phyloP scores from a whole-genome alignment of 2,113 vertebrate species.

The Protomyctophum bolini region DNA sequence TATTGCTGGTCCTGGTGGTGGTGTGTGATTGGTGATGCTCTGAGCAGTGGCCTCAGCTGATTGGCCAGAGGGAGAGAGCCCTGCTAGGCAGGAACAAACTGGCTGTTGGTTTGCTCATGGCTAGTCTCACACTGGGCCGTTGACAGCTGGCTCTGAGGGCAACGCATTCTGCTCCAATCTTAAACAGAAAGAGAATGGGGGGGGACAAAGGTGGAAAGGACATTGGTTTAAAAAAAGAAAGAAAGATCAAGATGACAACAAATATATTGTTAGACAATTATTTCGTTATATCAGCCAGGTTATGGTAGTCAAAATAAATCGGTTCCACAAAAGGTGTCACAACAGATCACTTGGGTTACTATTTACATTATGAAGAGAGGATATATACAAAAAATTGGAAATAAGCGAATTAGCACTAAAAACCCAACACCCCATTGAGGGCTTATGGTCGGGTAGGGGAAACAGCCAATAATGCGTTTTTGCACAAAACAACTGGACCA shows the following conservation, averaged over 20 bases:
- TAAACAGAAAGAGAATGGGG: neutral
- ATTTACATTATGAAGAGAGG: too few relatives aligned
- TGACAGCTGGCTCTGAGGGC: conserved; percentile 83
- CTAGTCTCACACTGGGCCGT: conserved; percentile 90
- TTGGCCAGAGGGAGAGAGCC: conserved; percentile 68
- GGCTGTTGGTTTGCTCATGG: conserved; percentile 25
- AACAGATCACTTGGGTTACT: too few relatives aligned
- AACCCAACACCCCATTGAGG: too few relatives aligned
- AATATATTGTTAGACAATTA: too few relatives aligned
- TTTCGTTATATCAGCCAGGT: too few relatives aligned
- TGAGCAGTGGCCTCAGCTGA: conserved; percentile 74
- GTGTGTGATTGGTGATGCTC: conserved; percentile 79
- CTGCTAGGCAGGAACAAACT: conserved; percentile 71
- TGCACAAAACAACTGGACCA: too few relatives aligned
- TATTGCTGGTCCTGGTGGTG: conserved; percentile 95
- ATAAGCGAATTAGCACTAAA: too few relatives aligned
- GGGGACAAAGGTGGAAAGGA: neutral
- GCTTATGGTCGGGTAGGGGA: too few relatives aligned
- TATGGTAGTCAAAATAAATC: too few relatives aligned
- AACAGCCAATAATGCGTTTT: too few relatives aligned
- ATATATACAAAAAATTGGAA: too few relatives aligned
- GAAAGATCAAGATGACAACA: neutral
- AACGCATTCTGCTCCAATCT: conserved; percentile 83
- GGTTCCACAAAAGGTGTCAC: too few relatives aligned
- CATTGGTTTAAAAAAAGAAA: neutral